phyloP scores from a whole-genome alignment of 2,113 vertebrate species.

The Tupaia tana region DNA sequence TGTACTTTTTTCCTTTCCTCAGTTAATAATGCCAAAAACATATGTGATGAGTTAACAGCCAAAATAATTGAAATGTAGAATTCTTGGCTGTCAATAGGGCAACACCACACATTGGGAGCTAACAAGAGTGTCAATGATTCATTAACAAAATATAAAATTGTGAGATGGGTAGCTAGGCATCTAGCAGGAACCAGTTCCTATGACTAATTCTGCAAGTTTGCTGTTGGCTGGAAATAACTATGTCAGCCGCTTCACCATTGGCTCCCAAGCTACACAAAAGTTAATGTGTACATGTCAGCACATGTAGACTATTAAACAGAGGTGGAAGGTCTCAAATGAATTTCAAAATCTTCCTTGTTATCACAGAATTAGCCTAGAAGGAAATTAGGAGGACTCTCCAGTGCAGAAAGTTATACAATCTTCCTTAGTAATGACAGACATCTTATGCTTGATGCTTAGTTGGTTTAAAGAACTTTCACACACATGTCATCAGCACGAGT shows the following conservation, averaged over 20 bases:
- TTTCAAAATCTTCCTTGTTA: background rate
- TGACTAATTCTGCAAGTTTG: background rate
- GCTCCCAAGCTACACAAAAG: background rate
- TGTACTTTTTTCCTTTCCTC: conserved; percentile 30
- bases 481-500: background rate
- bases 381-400: background rate
- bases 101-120: conserved; percentile 34
- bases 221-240: background rate
- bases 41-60: conserved; percentile 56
- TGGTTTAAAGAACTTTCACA: conserved; percentile 2
- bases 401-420: background rate
- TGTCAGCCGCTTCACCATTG: background rate
- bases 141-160: conserved; percentile 63
- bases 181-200: conserved; percentile 26
- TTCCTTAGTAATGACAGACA: conserved; percentile 6
- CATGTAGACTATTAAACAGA: background rate
- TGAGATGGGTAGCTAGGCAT: background rate
- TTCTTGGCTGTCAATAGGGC: conserved; percentile 34
- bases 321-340: background rate
- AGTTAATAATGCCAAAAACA: conserved; percentile 45
- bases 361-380: background rate
- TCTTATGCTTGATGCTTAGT: background rate
- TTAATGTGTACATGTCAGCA: background rate
- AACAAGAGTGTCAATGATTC: conserved; percentile 50
- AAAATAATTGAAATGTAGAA: conserved; percentile 64